Conservation (phyloP, 2,888 invertebrate genomes). For the Ectemnius continuus region DNA sequence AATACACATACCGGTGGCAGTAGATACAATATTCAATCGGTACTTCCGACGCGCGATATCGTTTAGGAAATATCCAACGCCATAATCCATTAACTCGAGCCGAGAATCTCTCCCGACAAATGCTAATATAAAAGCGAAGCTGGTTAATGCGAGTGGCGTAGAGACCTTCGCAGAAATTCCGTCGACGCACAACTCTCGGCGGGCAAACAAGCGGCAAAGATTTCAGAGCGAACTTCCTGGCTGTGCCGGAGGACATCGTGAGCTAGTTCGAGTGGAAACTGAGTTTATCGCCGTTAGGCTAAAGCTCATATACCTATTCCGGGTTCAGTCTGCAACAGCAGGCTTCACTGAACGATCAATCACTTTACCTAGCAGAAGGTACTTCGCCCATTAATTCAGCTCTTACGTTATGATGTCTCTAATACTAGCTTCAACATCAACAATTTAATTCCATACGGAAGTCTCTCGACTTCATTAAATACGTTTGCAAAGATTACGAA, state of each 20-base stretch:
- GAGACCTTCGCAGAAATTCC: constrained; percentile 29
- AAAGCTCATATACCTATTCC: not conserved
- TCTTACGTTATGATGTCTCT: too few relatives aligned
- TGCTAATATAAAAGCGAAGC: too few relatives aligned
- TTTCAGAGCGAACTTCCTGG: constrained; percentile 9
- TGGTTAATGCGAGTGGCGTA: not conserved
- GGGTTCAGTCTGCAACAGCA: too few relatives aligned
- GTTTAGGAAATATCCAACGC: not conserved
- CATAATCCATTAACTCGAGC: not conserved
- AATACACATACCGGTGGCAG: constrained; percentile 2
- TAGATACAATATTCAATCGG: constrained; percentile 7
- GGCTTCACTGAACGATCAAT: too few relatives aligned
- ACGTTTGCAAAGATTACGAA: too few relatives aligned
- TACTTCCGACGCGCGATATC: constrained; percentile 14
- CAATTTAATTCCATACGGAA: too few relatives aligned
- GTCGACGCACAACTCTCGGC: not conserved
- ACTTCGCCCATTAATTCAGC: too few relatives aligned
- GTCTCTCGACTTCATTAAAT: too few relatives aligned
- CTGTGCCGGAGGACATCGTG: constrained; percentile 5
- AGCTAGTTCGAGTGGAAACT: constrained; percentile 23
- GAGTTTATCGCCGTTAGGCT: constrained; percentile 11
- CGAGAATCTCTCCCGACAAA: too few relatives aligned
- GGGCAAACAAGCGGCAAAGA: constrained; percentile 7
- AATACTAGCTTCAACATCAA: too few relatives aligned
- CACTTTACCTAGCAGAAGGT: too few relatives aligned